These are phyloP conservation scores for Corythoichthys intestinalis DNA, from an alignment of 2,113 vertebrate genomes.

Conservation along the genomic window DNA sequence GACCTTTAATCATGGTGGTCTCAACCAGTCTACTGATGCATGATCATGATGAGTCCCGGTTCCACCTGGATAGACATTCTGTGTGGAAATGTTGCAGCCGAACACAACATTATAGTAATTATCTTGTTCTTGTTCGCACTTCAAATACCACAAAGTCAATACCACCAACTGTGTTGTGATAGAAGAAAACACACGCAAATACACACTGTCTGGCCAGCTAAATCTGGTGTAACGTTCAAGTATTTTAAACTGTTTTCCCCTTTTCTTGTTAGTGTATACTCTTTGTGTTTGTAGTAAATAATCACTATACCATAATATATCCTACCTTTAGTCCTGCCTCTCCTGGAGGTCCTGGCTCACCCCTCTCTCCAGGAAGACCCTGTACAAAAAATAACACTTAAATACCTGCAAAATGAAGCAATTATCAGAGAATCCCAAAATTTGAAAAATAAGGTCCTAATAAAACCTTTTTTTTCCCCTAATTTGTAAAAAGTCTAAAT, in stretches of 20 bases:
- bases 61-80: slow-evolving; percentile 53
- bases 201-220: background rate
- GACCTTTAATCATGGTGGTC: slow-evolving; percentile 59
- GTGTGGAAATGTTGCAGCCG: slow-evolving; percentile 24
- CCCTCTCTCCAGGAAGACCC: slow-evolving; percentile 55
- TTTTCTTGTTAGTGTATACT: background rate
- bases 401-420: no score
- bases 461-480: no score
- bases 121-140: slow-evolving; percentile 2
- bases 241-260: background rate
- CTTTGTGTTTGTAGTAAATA: background rate
- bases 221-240: background rate
- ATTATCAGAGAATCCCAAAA: no score
- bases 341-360: slow-evolving; percentile 58
- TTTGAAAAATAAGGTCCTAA: no score
- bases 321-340: slow-evolving; percentile 60
- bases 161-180: background rate
- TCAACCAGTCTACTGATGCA: slow-evolving; percentile 45
- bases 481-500: no score
- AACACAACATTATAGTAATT: slow-evolving; percentile 26
- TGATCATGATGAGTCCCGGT: slow-evolving; percentile 33
- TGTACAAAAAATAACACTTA: slow-evolving; percentile 20
- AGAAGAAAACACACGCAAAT: background rate
- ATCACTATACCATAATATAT: background rate
- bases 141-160: background rate